Base-by-base conservation (phyloP, 2,888 invertebrate genomes). In the Synanthedon myopaeformis region DNA sequence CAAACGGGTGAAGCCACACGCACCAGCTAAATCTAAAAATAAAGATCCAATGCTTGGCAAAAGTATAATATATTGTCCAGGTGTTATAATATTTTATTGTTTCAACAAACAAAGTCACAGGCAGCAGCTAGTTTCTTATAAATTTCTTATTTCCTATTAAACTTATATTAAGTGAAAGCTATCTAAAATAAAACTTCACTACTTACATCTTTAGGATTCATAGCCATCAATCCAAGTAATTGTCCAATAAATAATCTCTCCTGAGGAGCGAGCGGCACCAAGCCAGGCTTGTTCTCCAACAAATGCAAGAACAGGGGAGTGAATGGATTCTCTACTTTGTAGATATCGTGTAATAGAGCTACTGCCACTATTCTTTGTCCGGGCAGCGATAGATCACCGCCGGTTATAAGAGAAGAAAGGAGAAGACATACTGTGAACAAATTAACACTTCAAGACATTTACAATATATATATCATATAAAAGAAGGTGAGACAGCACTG, bases 171-270 rank as follows among this genome's bases (percentile, higher is more conserved):
- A 23, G 19, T 4, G 1, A 4, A 23, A 23, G 4, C 19, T 23
- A 4, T 23, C 19, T 23, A 23, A 23, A 23, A 23, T 23, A 23
- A 23, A 23, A 5, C 10, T 45, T 45, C n/a, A 45, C 5, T 14
- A 76, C 83, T 87, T 77, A 93, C 93, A 87, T 94, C 94, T 81
- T 92, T 92, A 50, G 91, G 85, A 59, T 90, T 90, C 66, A 90
- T 90, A 41, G 91, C 89, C 51, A 93, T 74, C 53, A 94, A 88
- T 54, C 93, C 92, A 64, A 93, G 88, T 17, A 94, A 75, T 63
- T 93, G 92, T 19, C 90, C 91, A 42, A 94, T 81, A 66, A 95
- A 92, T 66, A 92, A 89, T 63, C 92, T 92, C 75, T 96, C 96
- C 53, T 89, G 89, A 0, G 87, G 80, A 0, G 76, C 70, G 41